These are phyloP conservation scores for Drosophila neoperkinsi DNA, from an alignment of 2,888 invertebrate genomes.

Conservation along the genomic window DNA sequence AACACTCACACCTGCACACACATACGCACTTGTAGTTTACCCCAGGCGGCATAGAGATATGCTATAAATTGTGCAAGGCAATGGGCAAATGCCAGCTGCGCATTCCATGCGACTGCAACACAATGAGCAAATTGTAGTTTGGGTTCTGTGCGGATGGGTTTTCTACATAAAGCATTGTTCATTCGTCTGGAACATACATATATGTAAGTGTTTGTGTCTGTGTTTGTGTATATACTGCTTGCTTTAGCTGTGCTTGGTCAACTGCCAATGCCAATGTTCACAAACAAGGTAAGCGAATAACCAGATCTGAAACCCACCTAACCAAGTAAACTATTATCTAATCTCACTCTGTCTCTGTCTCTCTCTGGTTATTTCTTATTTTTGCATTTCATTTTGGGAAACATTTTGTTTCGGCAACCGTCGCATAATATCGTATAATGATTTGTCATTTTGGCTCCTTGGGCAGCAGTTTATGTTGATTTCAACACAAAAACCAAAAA, in stretches of 20 bases:
- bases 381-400: constrained; percentile 1
- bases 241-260: constrained; percentile 50
- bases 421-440: constrained; percentile 62
- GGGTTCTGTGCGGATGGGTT: constrained; percentile 12
- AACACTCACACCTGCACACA: constrained; percentile 9
- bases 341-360: constrained; percentile 22
- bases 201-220: constrained; percentile 8
- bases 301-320: constrained; percentile 20
- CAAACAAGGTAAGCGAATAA: constrained; percentile 36
- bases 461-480: constrained; percentile 28
- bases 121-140: constrained; percentile 40
- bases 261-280: constrained; percentile 52
- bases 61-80: constrained; percentile 68
- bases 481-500: constrained; percentile 14
- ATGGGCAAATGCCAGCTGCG: constrained; percentile 65
- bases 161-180: constrained; percentile 51
- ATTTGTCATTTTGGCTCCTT: constrained; percentile 65
- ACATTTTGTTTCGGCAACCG: constrained; percentile 14
- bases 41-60: constrained; percentile 29
- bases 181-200: constrained; percentile 57
- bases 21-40: constrained; percentile 21
- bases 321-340: constrained; percentile 48
- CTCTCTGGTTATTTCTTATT: neutral
- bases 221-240: constrained; percentile 2
- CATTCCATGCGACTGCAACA: constrained; percentile 71